These are phyloP conservation scores for Steinernema carpocapsae DNA, from an alignment of 2,888 invertebrate genomes.

Conservation along the genomic window DNA sequence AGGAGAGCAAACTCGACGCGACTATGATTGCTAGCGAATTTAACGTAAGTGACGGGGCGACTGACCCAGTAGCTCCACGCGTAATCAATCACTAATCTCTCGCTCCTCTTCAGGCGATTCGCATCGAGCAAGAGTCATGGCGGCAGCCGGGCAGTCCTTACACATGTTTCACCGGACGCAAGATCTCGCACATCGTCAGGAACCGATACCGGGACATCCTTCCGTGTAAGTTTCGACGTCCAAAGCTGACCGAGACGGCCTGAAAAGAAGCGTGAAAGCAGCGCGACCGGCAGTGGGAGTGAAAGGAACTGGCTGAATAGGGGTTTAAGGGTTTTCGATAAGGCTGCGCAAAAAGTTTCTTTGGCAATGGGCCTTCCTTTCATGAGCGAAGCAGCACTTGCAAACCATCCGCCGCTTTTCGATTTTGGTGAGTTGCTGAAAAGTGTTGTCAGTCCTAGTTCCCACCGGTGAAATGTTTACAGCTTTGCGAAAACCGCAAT, in stretches of 20 bases:
- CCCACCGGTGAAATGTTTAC: too few relatives aligned
- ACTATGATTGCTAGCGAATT: slow-evolving; percentile 19
- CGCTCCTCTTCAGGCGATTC: slow-evolving; percentile 50
- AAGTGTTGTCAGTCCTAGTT: too few relatives aligned
- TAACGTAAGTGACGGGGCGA: slow-evolving; percentile 8
- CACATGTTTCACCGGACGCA: slow-evolving; percentile 6
- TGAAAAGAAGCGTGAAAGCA: too few relatives aligned
- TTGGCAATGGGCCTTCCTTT: too few relatives aligned
- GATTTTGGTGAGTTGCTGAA: too few relatives aligned
- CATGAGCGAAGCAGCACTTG: too few relatives aligned
- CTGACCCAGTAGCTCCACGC: neutral
- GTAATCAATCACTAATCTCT: neutral
- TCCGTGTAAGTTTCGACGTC: slow-evolving; percentile 52
- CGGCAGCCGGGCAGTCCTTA: slow-evolving; percentile 3
- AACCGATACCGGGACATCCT: slow-evolving; percentile 65
- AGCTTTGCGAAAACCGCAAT: too few relatives aligned
- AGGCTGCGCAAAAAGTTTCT: too few relatives aligned
- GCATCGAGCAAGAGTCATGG: slow-evolving; percentile 51
- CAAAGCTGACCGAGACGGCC: slow-evolving; percentile 44
- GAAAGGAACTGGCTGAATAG: too few relatives aligned
- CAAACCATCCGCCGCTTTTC: too few relatives aligned
- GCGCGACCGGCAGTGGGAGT: too few relatives aligned
- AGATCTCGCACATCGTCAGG: slow-evolving; percentile 48
- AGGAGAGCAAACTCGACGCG: slow-evolving; percentile 30
- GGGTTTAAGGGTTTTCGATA: too few relatives aligned